These are phyloP conservation scores for Notodonta dromedarius DNA, from an alignment of 2,888 invertebrate species.

Conservation along the genomic window DNA sequence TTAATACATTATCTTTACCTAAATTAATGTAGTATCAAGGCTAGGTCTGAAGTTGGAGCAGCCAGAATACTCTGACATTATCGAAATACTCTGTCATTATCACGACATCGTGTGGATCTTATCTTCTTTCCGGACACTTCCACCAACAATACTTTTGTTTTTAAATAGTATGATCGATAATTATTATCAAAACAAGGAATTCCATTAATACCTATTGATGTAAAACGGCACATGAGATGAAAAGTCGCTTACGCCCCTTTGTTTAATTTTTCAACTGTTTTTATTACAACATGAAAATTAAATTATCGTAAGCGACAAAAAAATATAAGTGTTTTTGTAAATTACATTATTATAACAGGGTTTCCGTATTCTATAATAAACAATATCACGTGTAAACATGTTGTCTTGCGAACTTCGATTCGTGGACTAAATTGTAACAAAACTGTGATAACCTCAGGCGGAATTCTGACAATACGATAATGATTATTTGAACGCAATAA, in stretches of 20 bases:
- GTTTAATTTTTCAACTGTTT: neutral
- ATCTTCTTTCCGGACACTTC: too few relatives aligned
- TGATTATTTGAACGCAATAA: neutral
- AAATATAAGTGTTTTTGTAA: neutral
- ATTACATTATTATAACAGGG: neutral
- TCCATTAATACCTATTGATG: neutral
- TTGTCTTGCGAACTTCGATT: neutral
- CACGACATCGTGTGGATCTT: too few relatives aligned
- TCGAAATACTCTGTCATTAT: too few relatives aligned
- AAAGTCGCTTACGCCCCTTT: neutral
- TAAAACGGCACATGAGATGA: neutral
- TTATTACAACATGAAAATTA: neutral
- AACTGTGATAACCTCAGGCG: neutral
- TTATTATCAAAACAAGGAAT: slow-evolving; percentile 1
- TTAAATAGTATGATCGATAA: neutral
- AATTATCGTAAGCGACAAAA: neutral
- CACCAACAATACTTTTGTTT: too few relatives aligned
- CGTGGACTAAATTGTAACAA: slow-evolving; percentile 1
- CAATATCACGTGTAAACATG: neutral
- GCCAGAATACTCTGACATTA: too few relatives aligned
- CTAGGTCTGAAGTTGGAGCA: too few relatives aligned
- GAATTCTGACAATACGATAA: slow-evolving; percentile 11
- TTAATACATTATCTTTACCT: too few relatives aligned
- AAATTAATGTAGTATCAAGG: too few relatives aligned
- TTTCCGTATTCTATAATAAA: neutral